phyloP scores from a whole-genome alignment of 2,113 vertebrate species.

The Neopipo cinnamomea region DNA sequence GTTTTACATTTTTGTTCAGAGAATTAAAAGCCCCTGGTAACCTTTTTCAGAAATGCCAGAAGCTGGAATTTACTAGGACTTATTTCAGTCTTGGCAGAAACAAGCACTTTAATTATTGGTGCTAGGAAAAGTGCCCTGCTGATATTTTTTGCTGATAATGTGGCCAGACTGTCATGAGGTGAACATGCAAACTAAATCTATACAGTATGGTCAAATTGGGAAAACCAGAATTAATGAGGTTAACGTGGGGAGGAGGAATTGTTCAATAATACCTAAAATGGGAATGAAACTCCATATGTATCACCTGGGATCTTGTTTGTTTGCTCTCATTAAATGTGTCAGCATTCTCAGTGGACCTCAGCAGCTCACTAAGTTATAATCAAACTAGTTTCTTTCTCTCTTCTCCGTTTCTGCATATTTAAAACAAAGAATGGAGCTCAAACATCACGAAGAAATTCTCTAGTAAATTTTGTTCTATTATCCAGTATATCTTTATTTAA shows the following conservation, averaged over 20 bases:
- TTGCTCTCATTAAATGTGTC: neutral
- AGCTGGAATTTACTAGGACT: conserved; percentile 42
- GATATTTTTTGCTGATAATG: conserved; percentile 34
- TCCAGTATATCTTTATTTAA: neutral
- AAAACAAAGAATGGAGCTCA: neutral
- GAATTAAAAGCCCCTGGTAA: conserved; percentile 53
- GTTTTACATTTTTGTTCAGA: neutral
- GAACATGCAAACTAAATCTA: neutral
- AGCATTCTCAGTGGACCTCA: neutral
- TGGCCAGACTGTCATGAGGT: neutral
- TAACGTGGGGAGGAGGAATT: neutral
- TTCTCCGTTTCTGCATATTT: neutral
- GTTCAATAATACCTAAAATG: neutral
- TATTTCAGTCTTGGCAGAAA: conserved; percentile 33
- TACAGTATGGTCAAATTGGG: neutral
- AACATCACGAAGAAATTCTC: neutral
- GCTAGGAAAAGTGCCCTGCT: conserved; percentile 21
- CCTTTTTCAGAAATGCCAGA: conserved; percentile 43
- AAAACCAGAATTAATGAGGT: neutral
- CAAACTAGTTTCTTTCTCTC: neutral
- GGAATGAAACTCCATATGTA: neutral
- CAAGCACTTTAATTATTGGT: conserved; percentile 21
- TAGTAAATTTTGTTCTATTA: neutral
- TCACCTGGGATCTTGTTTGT: neutral
- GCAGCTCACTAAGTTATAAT: neutral